Conservation (phyloP, 2,113 vertebrate genomes). For the Halichoerus grypus region DNA sequence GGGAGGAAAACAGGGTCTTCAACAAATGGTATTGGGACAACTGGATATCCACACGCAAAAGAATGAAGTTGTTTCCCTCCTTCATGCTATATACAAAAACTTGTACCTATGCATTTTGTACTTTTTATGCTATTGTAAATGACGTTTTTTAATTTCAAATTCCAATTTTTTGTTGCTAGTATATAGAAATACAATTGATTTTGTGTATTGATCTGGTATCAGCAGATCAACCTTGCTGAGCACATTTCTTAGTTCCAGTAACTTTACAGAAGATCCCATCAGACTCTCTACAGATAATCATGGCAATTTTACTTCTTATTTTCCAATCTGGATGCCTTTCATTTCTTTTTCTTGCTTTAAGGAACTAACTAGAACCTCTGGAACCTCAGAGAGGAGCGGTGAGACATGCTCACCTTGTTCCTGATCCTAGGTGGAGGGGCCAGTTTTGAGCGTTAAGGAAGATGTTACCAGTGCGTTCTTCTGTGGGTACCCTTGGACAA, state of each 20-base stretch:
- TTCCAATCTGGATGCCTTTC: not conserved
- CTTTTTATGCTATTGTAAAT: conserved; percentile 4
- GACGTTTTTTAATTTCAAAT: not conserved
- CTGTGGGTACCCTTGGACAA: not conserved
- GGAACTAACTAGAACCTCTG: not conserved
- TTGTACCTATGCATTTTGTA: not conserved
- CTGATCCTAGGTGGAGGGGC: not conserved
- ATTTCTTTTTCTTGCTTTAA: not conserved
- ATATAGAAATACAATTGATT: not conserved
- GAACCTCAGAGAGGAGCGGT: not conserved
- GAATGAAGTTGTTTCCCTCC: not conserved
- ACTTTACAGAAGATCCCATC: not conserved
- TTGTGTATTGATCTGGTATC: not conserved
- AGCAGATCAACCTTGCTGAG: not conserved
- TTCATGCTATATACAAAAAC: not conserved
- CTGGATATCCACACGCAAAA: not conserved
- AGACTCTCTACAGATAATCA: not conserved
- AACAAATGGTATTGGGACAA: not conserved
- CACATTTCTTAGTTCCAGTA: not conserved
- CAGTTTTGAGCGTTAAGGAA: not conserved
- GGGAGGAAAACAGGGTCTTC: not conserved
- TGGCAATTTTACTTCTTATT: not conserved
- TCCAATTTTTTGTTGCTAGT: not conserved
- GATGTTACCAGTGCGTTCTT: not conserved
- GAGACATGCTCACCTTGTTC: not conserved